Evolutionary conservation across 2,888 invertebrate genomes (phyloP), one percentile per base, ranked within the genome.

Genomic region (Orchestes rusci): DNA sequence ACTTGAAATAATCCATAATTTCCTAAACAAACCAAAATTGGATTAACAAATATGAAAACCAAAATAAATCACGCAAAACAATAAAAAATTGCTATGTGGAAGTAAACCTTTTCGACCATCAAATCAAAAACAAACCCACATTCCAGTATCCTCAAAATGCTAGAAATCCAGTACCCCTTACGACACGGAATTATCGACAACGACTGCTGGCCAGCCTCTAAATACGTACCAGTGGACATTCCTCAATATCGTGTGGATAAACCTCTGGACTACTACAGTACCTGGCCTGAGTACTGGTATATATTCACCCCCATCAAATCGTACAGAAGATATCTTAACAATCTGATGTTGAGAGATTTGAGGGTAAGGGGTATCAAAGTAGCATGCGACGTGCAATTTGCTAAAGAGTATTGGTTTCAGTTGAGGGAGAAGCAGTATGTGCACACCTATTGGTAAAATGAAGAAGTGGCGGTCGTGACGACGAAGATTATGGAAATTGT

Each of bases 191-290:
- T 56, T 4, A 45, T 50, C 27, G 54, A 55, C 31, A 48, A 51
- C 41, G 52, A 53, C 17, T 54, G 56, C 31, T 58, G 58, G 56
- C 58, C 58, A 27, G 44, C 43, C 19, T 58, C 58, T 10, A 54
- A 55, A 46, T 57, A 57, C 35, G 52, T 56, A 7, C 43, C 58
- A 13, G 44, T 58, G 3, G 58, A 58, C 37, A 52, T 58, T 30
- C 58, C 58, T 1, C 50, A 57, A 32, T 58, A 58, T 33, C 53
- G 33, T 45, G 41, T 56, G n/a, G 53, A 37, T 2, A 56, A 48
- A 45, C 56, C 57, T 4, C 17, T 54, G 37, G 57, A 57, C 27
- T 56, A 58, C 46, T 58, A 58, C 37, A 53, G 38, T 4, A 51
- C 45, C 28, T 58, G 58, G 58, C 58, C 58, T 2, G 28, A 36